These are phyloP conservation scores for Drosophila suboccidentalis DNA, from an alignment of 2,888 invertebrate genomes.

Conservation along the genomic window DNA sequence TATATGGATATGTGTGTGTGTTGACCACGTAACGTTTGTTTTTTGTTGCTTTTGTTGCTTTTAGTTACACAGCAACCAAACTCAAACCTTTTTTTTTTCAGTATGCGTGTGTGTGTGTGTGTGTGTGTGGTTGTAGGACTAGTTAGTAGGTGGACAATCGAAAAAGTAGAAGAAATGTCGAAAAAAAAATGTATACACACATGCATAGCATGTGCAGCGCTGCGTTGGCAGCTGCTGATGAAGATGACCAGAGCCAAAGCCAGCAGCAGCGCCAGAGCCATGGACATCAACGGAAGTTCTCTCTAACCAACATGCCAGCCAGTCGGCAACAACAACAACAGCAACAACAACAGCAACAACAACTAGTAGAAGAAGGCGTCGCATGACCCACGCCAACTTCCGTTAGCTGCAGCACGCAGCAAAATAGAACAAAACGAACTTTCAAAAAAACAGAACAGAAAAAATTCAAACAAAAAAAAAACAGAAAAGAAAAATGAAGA, in stretches of 20 bases:
- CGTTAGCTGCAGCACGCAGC: slow-evolving; percentile 74
- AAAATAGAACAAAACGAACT: slow-evolving; percentile 69
- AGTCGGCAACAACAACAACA: slow-evolving; percentile 38
- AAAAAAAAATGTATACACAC: slow-evolving; percentile 39
- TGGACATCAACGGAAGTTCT: slow-evolving; percentile 72
- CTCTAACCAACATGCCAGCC: slow-evolving; percentile 75
- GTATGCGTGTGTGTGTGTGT: slow-evolving; percentile 11
- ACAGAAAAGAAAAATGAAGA: slow-evolving; percentile 32
- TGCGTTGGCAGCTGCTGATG: slow-evolving; percentile 76
- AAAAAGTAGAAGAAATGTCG: slow-evolving; percentile 54
- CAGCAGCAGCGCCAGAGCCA: slow-evolving; percentile 54
- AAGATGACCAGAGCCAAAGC: slow-evolving; percentile 74
- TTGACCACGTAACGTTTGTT: slow-evolving; percentile 41
- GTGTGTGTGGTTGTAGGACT: slow-evolving; percentile 44
- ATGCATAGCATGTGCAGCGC: slow-evolving; percentile 13
- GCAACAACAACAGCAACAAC: slow-evolving; percentile 34
- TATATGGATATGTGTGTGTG: not conserved
- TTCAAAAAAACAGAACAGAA: slow-evolving; percentile 50
- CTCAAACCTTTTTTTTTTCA: slow-evolving; percentile 37
- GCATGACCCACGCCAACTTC: slow-evolving; percentile 61
- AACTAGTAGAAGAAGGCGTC: slow-evolving; percentile 59
- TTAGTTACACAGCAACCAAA: slow-evolving; percentile 43
- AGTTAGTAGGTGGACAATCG: slow-evolving; percentile 76
- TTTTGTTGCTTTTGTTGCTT: slow-evolving; percentile 45
- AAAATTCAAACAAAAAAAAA: slow-evolving; percentile 33